These are phyloP conservation scores for Rhynchotus rufescens DNA, from an alignment of 2,797 vertebrate species.

Conservation along the genomic window DNA sequence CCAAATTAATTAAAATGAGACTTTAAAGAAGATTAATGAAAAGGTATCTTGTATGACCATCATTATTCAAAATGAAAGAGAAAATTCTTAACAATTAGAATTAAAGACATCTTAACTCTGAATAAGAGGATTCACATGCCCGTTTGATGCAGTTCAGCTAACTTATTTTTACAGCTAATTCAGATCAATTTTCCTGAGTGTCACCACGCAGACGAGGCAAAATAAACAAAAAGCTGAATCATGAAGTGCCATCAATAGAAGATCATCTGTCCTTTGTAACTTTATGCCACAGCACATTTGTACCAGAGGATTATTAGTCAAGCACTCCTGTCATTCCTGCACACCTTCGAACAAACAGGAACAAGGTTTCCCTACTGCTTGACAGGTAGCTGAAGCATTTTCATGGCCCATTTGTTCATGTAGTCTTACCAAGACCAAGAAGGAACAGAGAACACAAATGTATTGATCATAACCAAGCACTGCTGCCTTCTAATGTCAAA, in stretches of 20 bases:
- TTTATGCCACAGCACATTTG: not conserved
- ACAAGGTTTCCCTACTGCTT: constrained; percentile 29
- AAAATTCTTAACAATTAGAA: constrained; percentile 29
- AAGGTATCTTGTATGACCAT: not conserved
- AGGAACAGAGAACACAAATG: constrained; percentile 77
- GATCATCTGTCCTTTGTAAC: not conserved
- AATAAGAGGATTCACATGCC: not conserved
- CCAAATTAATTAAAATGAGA: constrained; percentile 13
- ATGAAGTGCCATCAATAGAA: not conserved
- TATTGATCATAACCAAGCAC: constrained; percentile 83
- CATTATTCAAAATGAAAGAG: not conserved
- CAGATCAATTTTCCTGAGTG: not conserved
- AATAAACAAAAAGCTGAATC: not conserved
- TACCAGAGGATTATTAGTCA: not conserved
- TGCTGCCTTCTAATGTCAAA: constrained; percentile 71
- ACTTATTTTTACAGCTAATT: not conserved
- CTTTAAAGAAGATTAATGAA: constrained; percentile 27
- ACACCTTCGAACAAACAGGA: not conserved
- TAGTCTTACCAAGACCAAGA: constrained; percentile 45
- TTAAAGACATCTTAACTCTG: not conserved
- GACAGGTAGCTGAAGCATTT: constrained; percentile 50
- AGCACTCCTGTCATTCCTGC: not conserved
- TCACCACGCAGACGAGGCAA: not conserved
- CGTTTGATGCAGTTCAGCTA: not conserved
- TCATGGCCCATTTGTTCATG: constrained; percentile 57